Conservation (phyloP, 2,888 invertebrate genomes). For the Himalopsyche tibetana region DNA sequence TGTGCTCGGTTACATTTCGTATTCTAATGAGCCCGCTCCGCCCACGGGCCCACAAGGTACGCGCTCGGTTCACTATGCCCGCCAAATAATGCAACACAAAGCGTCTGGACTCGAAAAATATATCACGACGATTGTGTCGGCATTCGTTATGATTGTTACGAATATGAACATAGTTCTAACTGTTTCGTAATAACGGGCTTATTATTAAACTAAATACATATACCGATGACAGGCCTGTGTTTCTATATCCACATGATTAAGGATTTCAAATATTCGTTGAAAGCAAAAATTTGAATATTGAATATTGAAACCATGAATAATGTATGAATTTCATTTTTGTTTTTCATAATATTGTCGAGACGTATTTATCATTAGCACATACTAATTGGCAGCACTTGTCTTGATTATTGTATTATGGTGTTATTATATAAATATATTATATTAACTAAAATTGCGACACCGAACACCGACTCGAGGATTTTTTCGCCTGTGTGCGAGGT, state of each 20-base stretch:
- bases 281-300: too few relatives aligned
- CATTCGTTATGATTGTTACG: slow-evolving; percentile 25
- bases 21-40: slow-evolving; percentile 53
- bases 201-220: neutral
- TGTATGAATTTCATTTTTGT: too few relatives aligned
- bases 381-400: too few relatives aligned
- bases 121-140: slow-evolving; percentile 19
- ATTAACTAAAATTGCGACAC: too few relatives aligned
- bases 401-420: too few relatives aligned
- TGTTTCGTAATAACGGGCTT: neutral
- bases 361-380: too few relatives aligned
- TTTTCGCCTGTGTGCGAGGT: too few relatives aligned
- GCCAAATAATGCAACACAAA: slow-evolving; percentile 31
- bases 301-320: too few relatives aligned
- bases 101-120: slow-evolving; percentile 24
- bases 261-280: too few relatives aligned
- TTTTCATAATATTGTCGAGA: too few relatives aligned
- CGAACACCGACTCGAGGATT: too few relatives aligned
- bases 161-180: neutral
- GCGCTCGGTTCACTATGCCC: neutral
- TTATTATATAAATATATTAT: too few relatives aligned
- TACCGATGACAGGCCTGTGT: slow-evolving; percentile 1
- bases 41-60: slow-evolving; percentile 24
- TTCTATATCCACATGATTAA: neutral
- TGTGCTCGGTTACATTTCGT: slow-evolving; percentile 46